Conservation (phyloP, 2,888 invertebrate species). For the Vanessa cardui region DNA sequence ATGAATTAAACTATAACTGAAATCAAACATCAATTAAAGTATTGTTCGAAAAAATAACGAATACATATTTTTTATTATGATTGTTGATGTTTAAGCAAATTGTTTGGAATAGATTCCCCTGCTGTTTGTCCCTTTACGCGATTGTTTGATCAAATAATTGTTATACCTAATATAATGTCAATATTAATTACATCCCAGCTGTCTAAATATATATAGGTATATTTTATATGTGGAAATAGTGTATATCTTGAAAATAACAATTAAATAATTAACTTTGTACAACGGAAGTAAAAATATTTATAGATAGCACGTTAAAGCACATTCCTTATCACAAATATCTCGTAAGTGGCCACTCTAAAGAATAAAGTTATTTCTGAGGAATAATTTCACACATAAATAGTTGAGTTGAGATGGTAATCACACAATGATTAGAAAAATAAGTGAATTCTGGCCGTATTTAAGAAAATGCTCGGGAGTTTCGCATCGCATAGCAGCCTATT, state of each 20-base stretch:
- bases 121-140: conserved; percentile 35
- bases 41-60: conserved; percentile 3
- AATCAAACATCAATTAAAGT: not conserved
- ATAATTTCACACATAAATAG: too few species aligned
- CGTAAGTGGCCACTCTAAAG: too few species aligned
- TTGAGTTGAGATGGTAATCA: too few species aligned
- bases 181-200: conserved; percentile 30
- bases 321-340: too few species aligned
- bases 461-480: not conserved
- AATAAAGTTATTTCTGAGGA: too few species aligned
- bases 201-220: not conserved
- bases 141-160: conserved; percentile 44
- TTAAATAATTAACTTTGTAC: too few species aligned
- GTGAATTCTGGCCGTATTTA: not conserved
- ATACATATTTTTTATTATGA: not conserved
- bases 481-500: conserved; percentile 32
- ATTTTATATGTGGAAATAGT: not conserved
- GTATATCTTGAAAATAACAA: too few species aligned
- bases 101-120: conserved; percentile 36
- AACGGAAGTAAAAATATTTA: too few species aligned
- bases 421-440: not conserved
- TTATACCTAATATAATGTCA: conserved; percentile 38
- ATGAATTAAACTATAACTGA: too few species aligned
- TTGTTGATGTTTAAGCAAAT: conserved; percentile 21
- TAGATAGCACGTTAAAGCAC: too few species aligned